Evolutionary conservation across 2,888 invertebrate genomes (phyloP), one percentile per base, ranked within the genome.

Genomic region (Ornithoptera priamus): DNA sequence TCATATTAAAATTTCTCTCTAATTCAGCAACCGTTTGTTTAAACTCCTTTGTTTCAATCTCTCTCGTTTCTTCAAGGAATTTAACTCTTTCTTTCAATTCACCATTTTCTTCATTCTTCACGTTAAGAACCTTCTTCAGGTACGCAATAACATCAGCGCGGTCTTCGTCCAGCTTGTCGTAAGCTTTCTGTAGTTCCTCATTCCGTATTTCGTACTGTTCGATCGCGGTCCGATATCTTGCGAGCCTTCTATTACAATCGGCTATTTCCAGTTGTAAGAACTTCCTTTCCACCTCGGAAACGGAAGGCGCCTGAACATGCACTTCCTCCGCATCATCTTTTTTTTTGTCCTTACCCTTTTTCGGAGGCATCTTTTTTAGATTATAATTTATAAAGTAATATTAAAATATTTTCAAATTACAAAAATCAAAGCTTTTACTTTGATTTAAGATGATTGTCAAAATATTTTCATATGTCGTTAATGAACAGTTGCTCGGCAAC

Each of bases 61-160:
- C 94, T 72, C 95, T 93, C 0, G 93, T 92, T 78, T 95, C 94
- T 81, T 97, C 96, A 56, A 97, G 89, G 0, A 97, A 97, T 66
- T 93, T 93, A 0, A 98, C 94, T 72, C 96, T 94, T 74, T 97
- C 96, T 77, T 95, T 95, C 0, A 94, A 81, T 74, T 94, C 94
- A 68, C 91, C 93, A 75, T 94, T 96, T 78, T 94, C 94, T 71
- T 94, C 94, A 68, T 93, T 94, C 82, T 96, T 96, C 58, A 95
- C 91, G 70, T 95, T 94, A 6, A 98, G 89, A 4, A 94, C 94
- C 77, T 95, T 94, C 78, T 97, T 97, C 70, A 98, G 90, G 84
- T 95, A 97, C 0, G 96, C 95, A 5, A 98, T 97, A 30, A 98
- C 95, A 81, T 98, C 98, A 8, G 95, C 95, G 73, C 97, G 94